Evolutionary conservation across 2,113 vertebrate species (phyloP), one percentile per base, ranked within the genome.

Genomic region (Dunckerocampus dactyliophorus): DNA sequence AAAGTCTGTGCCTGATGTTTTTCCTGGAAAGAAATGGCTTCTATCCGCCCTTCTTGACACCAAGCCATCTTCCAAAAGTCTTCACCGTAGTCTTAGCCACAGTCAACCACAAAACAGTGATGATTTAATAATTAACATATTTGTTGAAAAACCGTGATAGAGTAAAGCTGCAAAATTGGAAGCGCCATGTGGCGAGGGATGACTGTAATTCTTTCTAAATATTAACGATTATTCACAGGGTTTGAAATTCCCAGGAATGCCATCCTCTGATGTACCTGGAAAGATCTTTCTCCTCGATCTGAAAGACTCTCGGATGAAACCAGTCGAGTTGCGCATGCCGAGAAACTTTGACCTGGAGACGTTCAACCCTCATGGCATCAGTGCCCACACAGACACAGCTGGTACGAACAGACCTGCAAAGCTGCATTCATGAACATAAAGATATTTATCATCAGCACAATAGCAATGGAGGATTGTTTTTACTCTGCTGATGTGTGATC

Each of bases 281-380:
- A 90, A 90, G 82, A 94, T 99, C 42, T 90, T 89, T 58, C 43
- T 87, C 45, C 79, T 97, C 62, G 89, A 99, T 81, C 67, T 98
- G 69, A 85, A 91, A 14, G 85, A 92, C 57, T 64, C 88, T 57
- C 73, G 69, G 12, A 71, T 88, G 51, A 92, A 65, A 74, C 90
- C 90, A 13, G 58, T 87, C 60, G 91, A 89, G 65, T 75, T 97
- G 47, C 86, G 80, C 51, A 92, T 99, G 83, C 91, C 90, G 53
- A 84, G 89, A 63, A 91, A 90, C 22, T 95, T 97, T 81, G 94
- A 99, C 57, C 28, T 92, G 64, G 83, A 89, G 0, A 92, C 89
- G 0, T 96, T 98, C 81, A 97, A 92, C 77, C 95, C 97, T 50
- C 95, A 97, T 49, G 97, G 96, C 71, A 93, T 98, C 67, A 95